phyloP scores from a whole-genome alignment of 2,888 invertebrate species.

The Sabellastarte sp. region DNA sequence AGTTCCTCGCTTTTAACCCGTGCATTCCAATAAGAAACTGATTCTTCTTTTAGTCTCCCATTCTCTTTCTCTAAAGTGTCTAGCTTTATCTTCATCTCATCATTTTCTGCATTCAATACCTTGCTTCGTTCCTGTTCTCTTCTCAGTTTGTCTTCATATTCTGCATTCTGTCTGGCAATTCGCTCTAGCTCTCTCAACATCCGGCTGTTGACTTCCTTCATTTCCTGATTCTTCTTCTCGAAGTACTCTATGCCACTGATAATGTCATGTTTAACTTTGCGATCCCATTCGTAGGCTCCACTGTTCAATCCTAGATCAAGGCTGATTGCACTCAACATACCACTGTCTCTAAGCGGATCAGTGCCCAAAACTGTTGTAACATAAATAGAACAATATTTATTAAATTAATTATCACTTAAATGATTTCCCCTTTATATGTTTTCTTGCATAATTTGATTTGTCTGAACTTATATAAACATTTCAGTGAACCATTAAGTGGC shows the following conservation, averaged over 20 bases:
- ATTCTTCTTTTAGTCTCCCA: slow-evolving; percentile 10
- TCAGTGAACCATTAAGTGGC: no score
- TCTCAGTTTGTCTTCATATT: slow-evolving; percentile 1
- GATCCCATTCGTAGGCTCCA: slow-evolving; percentile 2
- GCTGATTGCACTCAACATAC: neutral
- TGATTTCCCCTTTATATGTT: no score
- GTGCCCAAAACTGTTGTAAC: no score
- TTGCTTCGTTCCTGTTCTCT: neutral
- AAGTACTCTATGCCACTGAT: slow-evolving; percentile 14
- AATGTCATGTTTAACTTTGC: neutral
- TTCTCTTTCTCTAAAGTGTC: slow-evolving; percentile 14
- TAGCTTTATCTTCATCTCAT: slow-evolving; percentile 5
- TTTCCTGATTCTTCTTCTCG: neutral
- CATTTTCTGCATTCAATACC: neutral
- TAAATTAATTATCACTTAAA: no score
- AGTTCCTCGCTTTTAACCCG: slow-evolving; percentile 14
- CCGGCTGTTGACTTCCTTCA: neutral
- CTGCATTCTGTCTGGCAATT: neutral
- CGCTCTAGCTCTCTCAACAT: slow-evolving; percentile 4
- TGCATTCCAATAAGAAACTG: slow-evolving; percentile 9
- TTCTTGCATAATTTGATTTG: no score
- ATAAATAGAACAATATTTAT: no score
- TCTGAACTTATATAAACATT: no score
- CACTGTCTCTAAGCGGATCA: slow-evolving; percentile 7
- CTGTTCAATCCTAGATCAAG: neutral